Percentiles rank a stretch among this genome's conserved stretches.
phyloP scores from a whole-genome alignment of 2,888 invertebrate species.

The Brenthis daphne region DNA sequence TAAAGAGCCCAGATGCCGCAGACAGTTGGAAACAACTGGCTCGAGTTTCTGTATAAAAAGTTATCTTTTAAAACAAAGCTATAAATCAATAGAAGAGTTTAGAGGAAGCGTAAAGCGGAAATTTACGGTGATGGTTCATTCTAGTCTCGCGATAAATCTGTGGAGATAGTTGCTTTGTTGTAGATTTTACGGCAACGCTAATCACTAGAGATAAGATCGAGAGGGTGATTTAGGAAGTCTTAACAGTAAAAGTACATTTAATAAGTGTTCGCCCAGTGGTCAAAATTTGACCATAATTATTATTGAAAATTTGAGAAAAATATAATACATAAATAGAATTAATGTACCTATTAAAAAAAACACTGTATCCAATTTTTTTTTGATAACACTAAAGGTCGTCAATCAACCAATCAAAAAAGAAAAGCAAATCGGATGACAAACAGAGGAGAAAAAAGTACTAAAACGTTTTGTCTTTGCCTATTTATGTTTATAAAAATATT shows the following conservation, averaged over 20 bases:
- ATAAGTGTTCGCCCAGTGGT: too few species aligned
- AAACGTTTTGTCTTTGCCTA: too few species aligned
- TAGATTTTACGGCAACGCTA: conserved; percentile 63
- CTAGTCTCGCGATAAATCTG: conserved; percentile 64
- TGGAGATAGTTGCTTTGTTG: conserved; percentile 58
- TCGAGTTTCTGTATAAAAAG: conserved; percentile 74
- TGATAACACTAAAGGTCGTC: too few species aligned
- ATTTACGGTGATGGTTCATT: conserved; percentile 71
- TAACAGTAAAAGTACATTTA: conserved; percentile 22
- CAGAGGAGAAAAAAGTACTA: too few species aligned
- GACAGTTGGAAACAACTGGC: conserved; percentile 79
- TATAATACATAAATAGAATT: too few species aligned
- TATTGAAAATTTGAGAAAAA: too few species aligned
- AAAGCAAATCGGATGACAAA: too few species aligned
- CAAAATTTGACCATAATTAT: too few species aligned
- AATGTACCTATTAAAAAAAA: too few species aligned
- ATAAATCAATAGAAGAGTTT: conserved; percentile 78
- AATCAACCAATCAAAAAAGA: too few species aligned
- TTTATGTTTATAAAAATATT: too few species aligned
- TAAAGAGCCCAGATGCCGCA: conserved; percentile 76
- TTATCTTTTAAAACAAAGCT: conserved; percentile 74
- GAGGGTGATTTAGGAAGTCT: conserved; percentile 31
- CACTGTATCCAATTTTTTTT: too few species aligned
- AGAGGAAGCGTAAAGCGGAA: conserved; percentile 70
- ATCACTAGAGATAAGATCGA: conserved; percentile 44